Base-by-base conservation (phyloP, 1,140 invertebrate genomes). In the Drosophila insularis region DNA sequence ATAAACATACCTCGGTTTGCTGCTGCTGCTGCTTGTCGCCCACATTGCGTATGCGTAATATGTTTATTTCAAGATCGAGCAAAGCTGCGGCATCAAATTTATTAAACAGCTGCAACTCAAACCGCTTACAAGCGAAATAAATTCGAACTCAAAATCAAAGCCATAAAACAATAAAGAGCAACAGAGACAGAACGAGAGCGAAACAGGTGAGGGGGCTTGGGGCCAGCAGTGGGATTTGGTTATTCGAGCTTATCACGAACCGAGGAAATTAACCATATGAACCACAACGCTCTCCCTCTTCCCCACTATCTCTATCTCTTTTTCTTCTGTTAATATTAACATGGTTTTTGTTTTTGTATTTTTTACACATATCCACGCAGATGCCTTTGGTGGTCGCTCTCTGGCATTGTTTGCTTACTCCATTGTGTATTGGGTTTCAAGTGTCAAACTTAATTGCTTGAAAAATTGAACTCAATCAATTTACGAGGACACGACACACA, bases 381-480 rank as follows among this genome's bases (percentile, higher is more conserved):
- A n/a, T 17, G 43, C 43, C 43, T 46, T 14, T 46, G 5, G 13
- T 14, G 13, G 39, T 40, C 8, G 17, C 23, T 11, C 13, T 54
- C 63, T 17, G 27, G 32, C 43, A n/a, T 27, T 69, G 56, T 62
- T 59, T 78, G 81, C 79, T 77, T 81, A 81, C 71, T 79, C 68
- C 74, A 72, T 68, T 73, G 74, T 73, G 74, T 81, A 63, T 65
- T 78, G 68, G 60, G 46, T 71, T 69, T 82, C 68, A 68, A 89
- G 84, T 82, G 84, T 54, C 68, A 55, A 71, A 78, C 68, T 82
- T 89, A 87, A 87, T 89, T 87, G 84, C 76, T 68, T 87, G 80
- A 87, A 87, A 87, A 87, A 87, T 89, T 82, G 55, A 82, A 78
- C 76, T 77, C 84, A 82, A 87, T 87, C 84, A 89, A 89, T 78